Evolutionary conservation across 2,113 vertebrate species (phyloP), one percentile per base, ranked within the genome.

Genomic region (Oenanthe oenanthe): DNA sequence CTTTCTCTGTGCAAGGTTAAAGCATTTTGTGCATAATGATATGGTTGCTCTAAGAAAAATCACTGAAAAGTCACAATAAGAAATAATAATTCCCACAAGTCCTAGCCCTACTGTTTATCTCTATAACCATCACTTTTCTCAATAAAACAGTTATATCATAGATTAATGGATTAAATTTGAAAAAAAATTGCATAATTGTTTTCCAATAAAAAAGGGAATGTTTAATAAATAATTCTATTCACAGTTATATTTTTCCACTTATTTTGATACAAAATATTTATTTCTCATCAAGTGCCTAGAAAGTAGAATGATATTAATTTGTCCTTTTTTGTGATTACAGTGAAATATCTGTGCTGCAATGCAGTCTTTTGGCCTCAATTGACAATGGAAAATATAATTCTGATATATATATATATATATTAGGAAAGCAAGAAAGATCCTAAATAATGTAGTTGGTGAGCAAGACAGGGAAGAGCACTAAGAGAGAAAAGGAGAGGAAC

Each of bases 71-170:
- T 84, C n/a, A n/a, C 10, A n/a, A 66, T 57, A 68, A 32, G 10
- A 54, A 86, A 65, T 72, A 76, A n/a, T 26, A 48, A 21, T 65
- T 22, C 14, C 24, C 40, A 72, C 6, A 71, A 10, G 6, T 40
- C 21, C 4, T 51, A 75, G 13, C 7, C 7, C 78, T 75, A 19
- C 3, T 65, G 5, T 54, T 85, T 42, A 50, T 9, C 5, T 47
- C 36, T 90, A 16, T 42, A 84, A 58, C 6, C 7, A 50, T 53
- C 0, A 0, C 3, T 42, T 34, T 61, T 80, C 50, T 88, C 22
- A 80, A 58, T 67, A 54, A 57, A 81, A 77, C 10, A 60, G 6
- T 42, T 74, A 29, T 12, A 29, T 9, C 21, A 26, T 50, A 86
- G 92, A 54, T 47, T 8, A 76, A 76, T 50, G 15, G 15, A 61